These are phyloP conservation scores for Aelia acuminata DNA, from an alignment of 2,888 invertebrate genomes.

Conservation along the genomic window DNA sequence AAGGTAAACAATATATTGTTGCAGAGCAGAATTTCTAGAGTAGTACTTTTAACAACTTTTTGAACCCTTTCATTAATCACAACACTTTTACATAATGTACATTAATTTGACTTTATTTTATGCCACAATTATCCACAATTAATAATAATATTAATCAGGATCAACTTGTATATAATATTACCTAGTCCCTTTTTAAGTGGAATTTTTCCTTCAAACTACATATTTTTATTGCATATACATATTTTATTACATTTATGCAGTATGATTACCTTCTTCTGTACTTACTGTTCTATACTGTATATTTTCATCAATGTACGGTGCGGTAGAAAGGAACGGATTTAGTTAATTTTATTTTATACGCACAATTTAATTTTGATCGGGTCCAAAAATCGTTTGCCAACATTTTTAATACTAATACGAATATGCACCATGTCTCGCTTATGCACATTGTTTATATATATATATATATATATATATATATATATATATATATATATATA, in stretches of 20 bases:
- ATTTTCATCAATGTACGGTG: neutral
- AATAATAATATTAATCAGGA: neutral
- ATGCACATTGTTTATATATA: neutral
- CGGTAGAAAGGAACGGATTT: neutral
- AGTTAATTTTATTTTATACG: neutral
- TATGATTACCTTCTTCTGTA: no score
- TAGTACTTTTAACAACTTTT: no score
- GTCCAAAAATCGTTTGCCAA: neutral
- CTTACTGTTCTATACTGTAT: neutral
- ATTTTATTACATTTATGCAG: neutral
- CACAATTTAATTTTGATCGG: neutral
- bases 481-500: no score
- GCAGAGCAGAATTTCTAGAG: no score
- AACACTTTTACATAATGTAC: no score
- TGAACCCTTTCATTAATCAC: no score
- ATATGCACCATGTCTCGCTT: neutral
- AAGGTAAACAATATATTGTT: no score
- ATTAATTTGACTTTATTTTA: no score
- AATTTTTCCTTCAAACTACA: neutral
- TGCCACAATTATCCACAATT: neutral
- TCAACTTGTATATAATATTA: neutral
- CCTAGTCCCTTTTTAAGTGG: neutral
- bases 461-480: no score
- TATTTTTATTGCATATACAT: neutral
- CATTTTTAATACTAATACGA: neutral